These are phyloP conservation scores for Stichodactyla mertensii DNA, from an alignment of 64 coral and sea anemone genomes.

Conservation along the genomic window DNA sequence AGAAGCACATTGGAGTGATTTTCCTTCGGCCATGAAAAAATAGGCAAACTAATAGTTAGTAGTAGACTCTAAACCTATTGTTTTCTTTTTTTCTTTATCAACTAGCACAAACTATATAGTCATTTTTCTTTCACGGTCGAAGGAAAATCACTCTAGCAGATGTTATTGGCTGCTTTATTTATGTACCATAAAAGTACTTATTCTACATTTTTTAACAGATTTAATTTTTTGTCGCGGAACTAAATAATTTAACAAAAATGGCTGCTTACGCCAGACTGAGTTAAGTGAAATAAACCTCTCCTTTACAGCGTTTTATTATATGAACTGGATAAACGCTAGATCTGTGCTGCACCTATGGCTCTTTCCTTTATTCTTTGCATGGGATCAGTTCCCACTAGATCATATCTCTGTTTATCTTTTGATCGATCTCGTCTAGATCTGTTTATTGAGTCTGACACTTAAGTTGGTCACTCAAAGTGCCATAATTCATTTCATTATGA, in stretches of 20 bases:
- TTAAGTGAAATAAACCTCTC: neutral
- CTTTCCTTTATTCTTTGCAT: slow-evolving; percentile 5
- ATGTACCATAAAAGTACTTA: neutral
- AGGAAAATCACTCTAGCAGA: no score
- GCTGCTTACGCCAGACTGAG: neutral
- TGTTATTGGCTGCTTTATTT: neutral
- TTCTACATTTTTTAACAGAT: neutral
- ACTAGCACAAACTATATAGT: no score
- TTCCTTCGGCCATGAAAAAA: no score
- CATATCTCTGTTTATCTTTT: slow-evolving; percentile 5
- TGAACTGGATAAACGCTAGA: no score
- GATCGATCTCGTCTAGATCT: neutral
- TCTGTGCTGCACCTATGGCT: no score
- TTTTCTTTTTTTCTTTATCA: no score
- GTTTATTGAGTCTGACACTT: neutral
- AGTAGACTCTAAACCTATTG: no score
- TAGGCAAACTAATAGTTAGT: no score
- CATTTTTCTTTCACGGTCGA: no score
- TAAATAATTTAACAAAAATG: neutral
- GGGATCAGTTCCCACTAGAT: neutral
- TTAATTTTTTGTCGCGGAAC: neutral
- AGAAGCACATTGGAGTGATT: neutral
- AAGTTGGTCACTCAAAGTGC: neutral
- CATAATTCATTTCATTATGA: neutral
- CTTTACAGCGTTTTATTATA: neutral